phyloP scores from a whole-genome alignment of 2,797 vertebrate genomes.

The Acipenser transmontanus region DNA sequence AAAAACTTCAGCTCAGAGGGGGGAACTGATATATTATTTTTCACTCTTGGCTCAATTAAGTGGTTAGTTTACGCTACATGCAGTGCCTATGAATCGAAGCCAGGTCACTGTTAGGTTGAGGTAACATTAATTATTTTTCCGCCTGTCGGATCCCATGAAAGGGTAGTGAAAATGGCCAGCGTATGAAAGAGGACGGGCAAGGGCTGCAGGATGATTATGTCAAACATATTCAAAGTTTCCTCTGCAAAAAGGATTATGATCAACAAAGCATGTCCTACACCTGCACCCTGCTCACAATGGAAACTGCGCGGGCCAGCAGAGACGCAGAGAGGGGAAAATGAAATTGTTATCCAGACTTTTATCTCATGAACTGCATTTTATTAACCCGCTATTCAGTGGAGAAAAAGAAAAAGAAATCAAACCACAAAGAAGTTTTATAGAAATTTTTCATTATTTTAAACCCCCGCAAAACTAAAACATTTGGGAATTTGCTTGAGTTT shows the following conservation, averaged over 20 bases:
- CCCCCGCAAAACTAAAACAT: too few relatives aligned
- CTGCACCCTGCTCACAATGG: conserved; percentile 73
- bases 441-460: too few relatives aligned
- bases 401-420: too few relatives aligned
- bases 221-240: conserved; percentile 91
- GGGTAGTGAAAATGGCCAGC: conserved; percentile 76
- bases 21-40: conserved; percentile 60
- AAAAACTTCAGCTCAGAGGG: conserved; percentile 1
- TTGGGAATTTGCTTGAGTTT: too few relatives aligned
- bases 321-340: conserved; percentile 15
- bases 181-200: conserved; percentile 74
- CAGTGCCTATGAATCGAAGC: conserved; percentile 75
- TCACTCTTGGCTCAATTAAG: conserved; percentile 83
- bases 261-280: conserved; percentile 92
- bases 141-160: conserved; percentile 96
- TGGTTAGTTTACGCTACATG: conserved; percentile 81
- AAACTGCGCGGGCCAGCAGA: conserved; percentile 54
- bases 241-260: conserved; percentile 81
- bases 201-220: conserved; percentile 87
- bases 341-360: conserved; percentile 47
- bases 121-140: conserved; percentile 99
- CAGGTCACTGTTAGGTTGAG: conserved; percentile 90
- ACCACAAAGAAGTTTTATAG: too few relatives aligned
- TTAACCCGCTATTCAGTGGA: conserved; percentile 40
- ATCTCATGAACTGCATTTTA: conserved; percentile 53